Base-by-base conservation (phyloP, 2,888 invertebrate species). In the Acanthococcus lagerstroemiae region DNA sequence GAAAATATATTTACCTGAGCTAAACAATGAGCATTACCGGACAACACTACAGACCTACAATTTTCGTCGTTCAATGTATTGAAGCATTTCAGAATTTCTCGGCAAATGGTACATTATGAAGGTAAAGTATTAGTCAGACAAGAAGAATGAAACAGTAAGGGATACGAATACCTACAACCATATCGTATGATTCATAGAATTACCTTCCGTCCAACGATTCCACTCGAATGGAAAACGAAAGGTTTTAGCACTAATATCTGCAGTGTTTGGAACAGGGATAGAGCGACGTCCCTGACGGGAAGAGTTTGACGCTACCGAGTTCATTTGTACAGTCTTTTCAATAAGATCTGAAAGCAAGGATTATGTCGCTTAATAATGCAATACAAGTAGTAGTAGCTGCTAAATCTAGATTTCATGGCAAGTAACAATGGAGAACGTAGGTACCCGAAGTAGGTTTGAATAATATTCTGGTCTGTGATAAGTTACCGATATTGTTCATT, bases 31-130 rank as follows among this genome's bases (percentile, higher is more conserved):
- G 37, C 96, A 70, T 86, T 81, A 0, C 86, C 97, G 15, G 90
- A 88, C 3, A 99, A 72, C 0, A 99, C 83, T 55, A 97, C 82
- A 0, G 84, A 88, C 72, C 96, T 81, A 74, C 95, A 96, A 67
- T 94, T 86, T 7, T 93, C 87, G 0, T 79, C 77, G 69, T 83
- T 84, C 26, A 99, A 77, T 7, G 67, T 66, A n/a, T 85, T 77
- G 73, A 97, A 96, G 74, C 94, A 95, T 68, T 84, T 78, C 50
- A 82, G 82, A 67, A 95, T 82, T 76, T 96, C 95, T 55, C 90
- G 91, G 76, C 44, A n/a, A n/a, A n/a, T n/a, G 25, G 12, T n/a
- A 30, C 37, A 24, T 15, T n/a, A 48, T 44, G 15, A 26, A 9
- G 9, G 19, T 27, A n/a, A 7, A 37, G 4, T 24, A 55, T 15